Base-by-base conservation (phyloP, 2,888 invertebrate genomes). In the Chrysotoxum bicinctum region DNA sequence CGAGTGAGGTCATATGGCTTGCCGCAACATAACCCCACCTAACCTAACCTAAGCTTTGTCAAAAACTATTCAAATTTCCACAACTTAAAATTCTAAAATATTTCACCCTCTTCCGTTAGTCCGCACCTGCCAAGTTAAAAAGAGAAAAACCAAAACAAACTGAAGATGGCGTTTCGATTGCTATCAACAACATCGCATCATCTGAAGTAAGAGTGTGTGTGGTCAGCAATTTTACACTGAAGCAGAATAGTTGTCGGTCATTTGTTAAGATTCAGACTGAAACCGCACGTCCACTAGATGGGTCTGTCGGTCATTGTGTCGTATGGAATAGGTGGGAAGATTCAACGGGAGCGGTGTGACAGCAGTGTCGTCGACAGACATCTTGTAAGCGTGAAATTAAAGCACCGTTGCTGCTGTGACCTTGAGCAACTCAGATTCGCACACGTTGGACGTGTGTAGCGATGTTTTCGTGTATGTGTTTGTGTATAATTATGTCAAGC, bases 401-500 rank as follows among this genome's bases (percentile, higher is more conserved):
- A 85, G 85, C 85, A 85, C 85, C 85, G 85, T 85, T 85, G 85
- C 64, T 73, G 73, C 54, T 81, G 30, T 81, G 85, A 85, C 85
- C 85, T 85, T 85, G 85, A 50, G 50, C 76, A 81, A 77, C 54
- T 76, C 26, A 37, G 35, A 66, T 80, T 68, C 58, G 70, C 83
- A 43, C 79, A 74, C 54, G 54, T 56, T 50, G 8, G 40, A 52
- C 37, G 37, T 56, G 21, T 52, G 43, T 74, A 14, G 50, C 1
- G 12, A 12, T 56, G 35, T 56, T 14, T 64, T 21, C 4, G 14
- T 52, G 30, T 54, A 23, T 54, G 56, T 64, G 23, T 64, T 32
- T 77, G 72, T 82, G 84, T 77, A 52, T 85, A 81, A 85, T 81
- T 85, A 85, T 85, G 85, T 85, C 85, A 81, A 85, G 80, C 81